Base-by-base conservation (phyloP, 2,888 invertebrate species). In the Tridacna gigas region DNA sequence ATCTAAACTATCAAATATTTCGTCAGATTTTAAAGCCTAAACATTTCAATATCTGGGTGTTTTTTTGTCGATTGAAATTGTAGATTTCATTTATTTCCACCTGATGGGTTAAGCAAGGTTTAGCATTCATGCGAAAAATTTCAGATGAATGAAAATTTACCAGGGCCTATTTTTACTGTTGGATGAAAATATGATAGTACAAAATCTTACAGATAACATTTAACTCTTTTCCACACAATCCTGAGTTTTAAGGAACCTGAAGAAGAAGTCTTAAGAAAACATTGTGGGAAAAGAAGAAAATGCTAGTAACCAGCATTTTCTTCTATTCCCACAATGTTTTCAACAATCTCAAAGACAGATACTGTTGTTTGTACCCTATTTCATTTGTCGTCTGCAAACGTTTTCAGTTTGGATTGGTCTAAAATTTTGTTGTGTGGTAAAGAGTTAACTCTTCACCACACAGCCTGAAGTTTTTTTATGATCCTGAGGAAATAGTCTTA, bases 71-170 rank as follows among this genome's bases (percentile, higher is more conserved):
- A 56, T 56, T 3, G 20, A 20, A 20, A 20, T 15, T 1, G 56
- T 11, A 56, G 56, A 56, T 56, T 56, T 56, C 18, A 20, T 56
- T 15, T 56, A 56, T 56, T 15, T 56, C 15, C 37, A 37, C 37
- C 7, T 37, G 37, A 37, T 5, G 56, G 26, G n/a, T 9, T 63
- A 13, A 26, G 22, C 51, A 51, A 71, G 48, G 71, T 9, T 45
- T 45, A 15, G n/a, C 51, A 13, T 45, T 71, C 71, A 51, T 25
- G 51, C 51, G 71, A 48, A 71, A 51, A 71, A 71, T 37, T 69
- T 51, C 26, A 22, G 71, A 71, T 71, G 47, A 71, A 47, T 51
- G 28, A 71, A 45, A 47, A 69, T 45, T 45, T 15, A 69, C 45
- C 2, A 11, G 12, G 51, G 71, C 71, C 56, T 51, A 51, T 51